Evolutionary conservation across 64 coral and sea anemone species (phyloP).

Genomic region (Orbicella faveolata): DNA sequence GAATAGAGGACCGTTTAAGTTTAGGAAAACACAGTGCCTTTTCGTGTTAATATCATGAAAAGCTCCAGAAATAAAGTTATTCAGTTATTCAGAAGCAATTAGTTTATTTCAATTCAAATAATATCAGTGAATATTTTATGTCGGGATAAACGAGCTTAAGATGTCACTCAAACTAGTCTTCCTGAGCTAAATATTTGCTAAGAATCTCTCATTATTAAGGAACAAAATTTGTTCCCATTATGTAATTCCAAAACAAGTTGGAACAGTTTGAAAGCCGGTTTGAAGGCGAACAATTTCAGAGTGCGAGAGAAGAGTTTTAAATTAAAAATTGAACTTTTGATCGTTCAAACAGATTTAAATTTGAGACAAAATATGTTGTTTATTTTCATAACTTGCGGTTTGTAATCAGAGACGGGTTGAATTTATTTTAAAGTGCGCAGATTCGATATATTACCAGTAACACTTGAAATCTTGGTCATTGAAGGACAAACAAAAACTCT

Average conservation of each 20-base stretch:
- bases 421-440: background rate
- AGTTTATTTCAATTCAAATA: background rate
- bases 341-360: no score
- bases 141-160: background rate
- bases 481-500: background rate
- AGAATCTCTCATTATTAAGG: background rate
- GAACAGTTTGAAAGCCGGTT: background rate
- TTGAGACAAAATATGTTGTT: background rate
- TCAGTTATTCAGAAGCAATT: background rate
- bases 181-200: background rate
- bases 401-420: background rate
- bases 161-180: background rate
- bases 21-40: no score
- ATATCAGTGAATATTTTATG: background rate
- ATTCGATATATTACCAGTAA: background rate
- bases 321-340: no score
- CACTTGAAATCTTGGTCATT: no score
- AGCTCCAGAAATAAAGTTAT: no score
- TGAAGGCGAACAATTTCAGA: background rate
- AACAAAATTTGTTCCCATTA: background rate
- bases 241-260: background rate
- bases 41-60: no score
- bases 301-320: no score
- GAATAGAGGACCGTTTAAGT: no score
- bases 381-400: conserved; percentile 4